Percentiles rank a stretch among this genome's conserved stretches.
phyloP scores from a whole-genome alignment of 2,888 invertebrate species.

The Mythimna loreyi region DNA sequence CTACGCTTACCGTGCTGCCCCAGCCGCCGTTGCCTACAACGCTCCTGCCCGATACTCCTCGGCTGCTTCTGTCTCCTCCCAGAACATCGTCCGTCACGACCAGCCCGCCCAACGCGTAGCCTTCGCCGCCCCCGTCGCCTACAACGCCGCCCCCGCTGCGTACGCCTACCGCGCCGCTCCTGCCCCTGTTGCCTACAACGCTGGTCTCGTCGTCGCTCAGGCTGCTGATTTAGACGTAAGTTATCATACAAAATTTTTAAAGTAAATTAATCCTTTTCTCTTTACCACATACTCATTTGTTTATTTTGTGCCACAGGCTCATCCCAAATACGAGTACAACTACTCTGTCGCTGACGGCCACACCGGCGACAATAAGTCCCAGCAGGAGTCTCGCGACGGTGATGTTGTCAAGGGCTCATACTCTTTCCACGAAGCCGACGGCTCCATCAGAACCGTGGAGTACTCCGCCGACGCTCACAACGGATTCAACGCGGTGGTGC shows the following conservation, averaged over 20 bases:
- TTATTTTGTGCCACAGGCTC: slow-evolving; percentile 69
- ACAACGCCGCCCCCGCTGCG: slow-evolving; percentile 37
- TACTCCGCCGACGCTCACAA: slow-evolving; percentile 86
- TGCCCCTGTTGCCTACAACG: slow-evolving; percentile 67
- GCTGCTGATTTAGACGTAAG: slow-evolving; percentile 54
- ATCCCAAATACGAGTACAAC: slow-evolving; percentile 86
- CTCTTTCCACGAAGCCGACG: slow-evolving; percentile 87
- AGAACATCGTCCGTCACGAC: slow-evolving; percentile 78
- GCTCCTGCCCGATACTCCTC: slow-evolving; percentile 75
- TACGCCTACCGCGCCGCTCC: slow-evolving; percentile 45
- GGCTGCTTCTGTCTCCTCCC: slow-evolving; percentile 77
- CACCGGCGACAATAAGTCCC: slow-evolving; percentile 88
- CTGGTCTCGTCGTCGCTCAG: slow-evolving; percentile 75
- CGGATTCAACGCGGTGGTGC: slow-evolving; percentile 81
- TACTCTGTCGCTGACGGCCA: slow-evolving; percentile 86
- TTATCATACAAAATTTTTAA: background rate
- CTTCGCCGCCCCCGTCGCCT: slow-evolving; percentile 57
- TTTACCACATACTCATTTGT: slow-evolving; percentile 66
- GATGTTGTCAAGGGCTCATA: slow-evolving; percentile 91
- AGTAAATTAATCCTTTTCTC: background rate
- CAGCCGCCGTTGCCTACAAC: slow-evolving; percentile 41
- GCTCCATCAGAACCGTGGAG: slow-evolving; percentile 87
- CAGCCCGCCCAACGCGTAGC: slow-evolving; percentile 66
- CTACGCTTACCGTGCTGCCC: slow-evolving; percentile 39
- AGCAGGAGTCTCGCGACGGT: slow-evolving; percentile 86